Evolutionary conservation across 2,797 vertebrate genomes (phyloP), one percentile per base, ranked within the genome.

Genomic region (Amblyopsis hoosieri): DNA sequence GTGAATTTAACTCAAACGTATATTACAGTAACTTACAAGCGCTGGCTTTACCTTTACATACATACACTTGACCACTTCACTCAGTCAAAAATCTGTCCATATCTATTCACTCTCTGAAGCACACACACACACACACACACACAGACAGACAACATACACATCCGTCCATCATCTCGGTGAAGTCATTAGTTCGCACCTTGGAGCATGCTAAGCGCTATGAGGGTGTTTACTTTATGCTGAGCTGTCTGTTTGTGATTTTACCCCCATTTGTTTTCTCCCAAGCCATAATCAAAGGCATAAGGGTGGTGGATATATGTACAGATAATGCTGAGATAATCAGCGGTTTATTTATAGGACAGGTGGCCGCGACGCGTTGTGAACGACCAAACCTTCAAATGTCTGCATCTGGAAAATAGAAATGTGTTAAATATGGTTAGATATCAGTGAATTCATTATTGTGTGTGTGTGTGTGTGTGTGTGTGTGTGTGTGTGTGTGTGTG

Each of bases 171-270:
- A 76, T 47, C 5, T 55, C 71, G 31, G 53, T 29, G 60, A 79
- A 74, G 77, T 84, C 74, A 78, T 84, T 78, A 81, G 72, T 76
- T 62, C 78, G 85, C 84, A 85, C 79, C 84, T 85, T 70, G 79
- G 80, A 83, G 78, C 74, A 80, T 80, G 78, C 80, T 72, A 64
- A 71, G 78, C 80, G 74, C 62, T 64, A 79, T 57, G 75, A 78
- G 78, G 83, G 75, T 49, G 66, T 86, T 76, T 63, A 57, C 80
- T 80, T 69, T 74, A 76, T 78, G 78, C 81, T 85, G 85, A 85
- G 69, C 74, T 71, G 71, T 73, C 74, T 80, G 68, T 81, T 78
- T 82, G 66, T 64, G 75, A 68, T 76, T 76, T 7, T 6, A 4
- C 51, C n/a, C 19, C 51, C 51, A 8, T 9, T 4, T 12, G 14